Percentiles rank a stretch among this genome's conserved stretches.
Evolutionary conservation across 2,113 vertebrate genomes (phyloP).

Genomic region (Nanorana parkeri): DNA sequence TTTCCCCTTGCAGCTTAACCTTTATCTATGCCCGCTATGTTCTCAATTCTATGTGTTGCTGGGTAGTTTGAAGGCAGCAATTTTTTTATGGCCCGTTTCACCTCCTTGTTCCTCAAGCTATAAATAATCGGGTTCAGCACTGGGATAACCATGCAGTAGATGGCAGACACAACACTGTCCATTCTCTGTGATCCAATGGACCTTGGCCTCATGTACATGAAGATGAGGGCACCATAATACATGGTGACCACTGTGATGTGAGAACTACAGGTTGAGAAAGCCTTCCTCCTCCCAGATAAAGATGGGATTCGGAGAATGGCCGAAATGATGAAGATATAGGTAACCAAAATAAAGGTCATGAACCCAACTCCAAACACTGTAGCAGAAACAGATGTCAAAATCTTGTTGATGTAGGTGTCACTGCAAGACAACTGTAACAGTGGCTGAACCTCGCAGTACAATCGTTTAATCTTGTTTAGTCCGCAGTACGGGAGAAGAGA

Average conservation of each 20-base stretch:
- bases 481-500: conserved; percentile 14
- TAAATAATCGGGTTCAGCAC: conserved; percentile 50
- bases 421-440: conserved; percentile 24
- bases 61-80: background rate
- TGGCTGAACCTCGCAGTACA: conserved; percentile 40
- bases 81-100: conserved; percentile 13
- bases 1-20: background rate
- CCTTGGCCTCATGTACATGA: conserved; percentile 33
- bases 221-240: conserved; percentile 39
- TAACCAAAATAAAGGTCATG: conserved; percentile 38
- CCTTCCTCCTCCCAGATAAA: conserved; percentile 11
- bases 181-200: background rate
- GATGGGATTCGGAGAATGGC: conserved; percentile 40
- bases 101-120: conserved; percentile 44
- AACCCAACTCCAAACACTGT: conserved; percentile 12
- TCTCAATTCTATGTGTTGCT: background rate
- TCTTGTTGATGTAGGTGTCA: conserved; percentile 7
- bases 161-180: conserved; percentile 18
- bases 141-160: conserved; percentile 39
- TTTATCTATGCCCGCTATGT: background rate
- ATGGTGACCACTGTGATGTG: conserved; percentile 32
- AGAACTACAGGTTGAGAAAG: conserved; percentile 47
- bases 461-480: conserved; percentile 19
- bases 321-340: conserved; percentile 24
- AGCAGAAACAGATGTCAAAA: conserved; percentile 11